Conservation (phyloP, 2,113 vertebrate genomes). For the Andinoacara biseriatus region DNA sequence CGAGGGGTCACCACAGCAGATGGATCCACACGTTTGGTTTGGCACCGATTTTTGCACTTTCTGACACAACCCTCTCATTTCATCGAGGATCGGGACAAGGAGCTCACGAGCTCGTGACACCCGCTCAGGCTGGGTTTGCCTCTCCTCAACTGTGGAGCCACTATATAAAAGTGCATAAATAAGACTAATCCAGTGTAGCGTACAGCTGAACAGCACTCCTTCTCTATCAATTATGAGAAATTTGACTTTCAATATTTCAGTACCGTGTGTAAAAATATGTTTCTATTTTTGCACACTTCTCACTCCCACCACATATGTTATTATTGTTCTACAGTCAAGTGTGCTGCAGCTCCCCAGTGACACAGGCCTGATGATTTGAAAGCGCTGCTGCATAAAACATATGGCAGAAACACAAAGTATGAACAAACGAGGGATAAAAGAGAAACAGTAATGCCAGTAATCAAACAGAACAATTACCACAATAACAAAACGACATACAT, state of each 20-base stretch:
- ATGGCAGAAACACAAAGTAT: background rate
- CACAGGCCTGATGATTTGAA: background rate
- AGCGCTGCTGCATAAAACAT: background rate
- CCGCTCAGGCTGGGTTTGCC: background rate
- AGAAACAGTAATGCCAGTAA: background rate
- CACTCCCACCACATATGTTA: background rate
- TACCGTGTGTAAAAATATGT: background rate
- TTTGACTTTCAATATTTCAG: background rate
- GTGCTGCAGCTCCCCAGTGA: background rate
- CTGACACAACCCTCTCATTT: background rate
- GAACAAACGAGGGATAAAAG: background rate
- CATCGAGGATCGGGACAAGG: background rate
- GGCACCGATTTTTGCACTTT: background rate
- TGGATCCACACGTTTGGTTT: background rate
- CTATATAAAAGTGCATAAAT: background rate
- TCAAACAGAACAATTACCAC: background rate
- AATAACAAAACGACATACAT: background rate
- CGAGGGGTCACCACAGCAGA: background rate
- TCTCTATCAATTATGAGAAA: background rate
- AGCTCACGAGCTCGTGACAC: background rate
- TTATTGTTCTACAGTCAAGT: background rate
- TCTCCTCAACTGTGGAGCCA: background rate
- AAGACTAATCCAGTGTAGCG: background rate
- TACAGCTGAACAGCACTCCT: background rate
- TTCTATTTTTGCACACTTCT: background rate